A percentile compares a stretch with the other conserved stretches of the same genome.
phyloP scores from a whole-genome alignment of 2,888 invertebrate species.

The Orthosia cruda region DNA sequence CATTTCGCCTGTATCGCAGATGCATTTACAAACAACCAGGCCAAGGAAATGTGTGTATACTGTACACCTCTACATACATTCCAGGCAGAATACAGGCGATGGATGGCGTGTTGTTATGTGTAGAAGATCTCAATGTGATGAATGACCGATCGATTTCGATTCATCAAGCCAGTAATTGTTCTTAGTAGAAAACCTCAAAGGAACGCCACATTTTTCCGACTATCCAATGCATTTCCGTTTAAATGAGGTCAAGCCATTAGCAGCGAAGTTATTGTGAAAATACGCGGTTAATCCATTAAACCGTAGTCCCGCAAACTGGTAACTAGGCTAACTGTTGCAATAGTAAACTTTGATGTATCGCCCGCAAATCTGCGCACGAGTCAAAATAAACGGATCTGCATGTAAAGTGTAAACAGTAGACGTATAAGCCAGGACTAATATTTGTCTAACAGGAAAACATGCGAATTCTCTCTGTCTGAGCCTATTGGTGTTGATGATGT shows the following conservation, averaged over 20 bases:
- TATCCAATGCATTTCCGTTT: conserved; percentile 39
- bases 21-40: too few relatives aligned
- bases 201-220: conserved; percentile 12
- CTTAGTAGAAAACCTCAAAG: conserved; percentile 22
- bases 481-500: conserved; percentile 10
- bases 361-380: conserved; percentile 45
- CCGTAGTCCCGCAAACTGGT: conserved; percentile 37
- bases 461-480: background rate
- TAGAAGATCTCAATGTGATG: background rate
- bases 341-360: conserved; percentile 60
- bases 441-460: conserved; percentile 43
- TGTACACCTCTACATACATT: too few relatives aligned
- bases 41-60: too few relatives aligned
- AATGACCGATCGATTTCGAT: conserved; percentile 1
- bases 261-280: conserved; percentile 56
- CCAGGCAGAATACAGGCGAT: too few relatives aligned
- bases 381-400: conserved; percentile 48
- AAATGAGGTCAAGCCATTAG: conserved; percentile 50
- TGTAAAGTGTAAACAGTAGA: conserved; percentile 47
- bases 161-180: background rate
- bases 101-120: too few relatives aligned
- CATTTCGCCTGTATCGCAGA: too few relatives aligned
- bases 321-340: conserved; percentile 56
- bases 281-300: conserved; percentile 55
- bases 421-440: conserved; percentile 44